Percentiles rank a stretch among this genome's conserved stretches.
Evolutionary conservation across 2,888 invertebrate species (phyloP).

Genomic region (Colletes collaris): DNA sequence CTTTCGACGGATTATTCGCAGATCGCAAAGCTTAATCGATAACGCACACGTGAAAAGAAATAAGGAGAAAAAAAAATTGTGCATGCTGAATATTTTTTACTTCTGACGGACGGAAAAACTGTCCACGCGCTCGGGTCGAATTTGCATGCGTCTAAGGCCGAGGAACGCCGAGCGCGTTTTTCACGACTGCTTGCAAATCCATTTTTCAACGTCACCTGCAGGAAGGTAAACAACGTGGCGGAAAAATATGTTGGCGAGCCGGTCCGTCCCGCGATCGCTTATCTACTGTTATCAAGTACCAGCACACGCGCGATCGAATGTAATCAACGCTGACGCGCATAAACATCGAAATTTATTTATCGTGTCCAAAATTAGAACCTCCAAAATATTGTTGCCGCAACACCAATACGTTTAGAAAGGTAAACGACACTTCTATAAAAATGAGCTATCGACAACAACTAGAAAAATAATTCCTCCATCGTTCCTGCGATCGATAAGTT

Average conservation of each 20-base stretch:
- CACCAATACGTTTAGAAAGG: no score
- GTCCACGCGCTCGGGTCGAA: not conserved
- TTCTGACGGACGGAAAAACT: conserved; percentile 2
- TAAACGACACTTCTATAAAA: no score
- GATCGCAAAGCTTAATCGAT: no score
- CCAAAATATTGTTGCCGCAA: not conserved
- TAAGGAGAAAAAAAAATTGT: no score
- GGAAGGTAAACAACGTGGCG: conserved; percentile 24
- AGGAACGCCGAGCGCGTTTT: conserved; percentile 31
- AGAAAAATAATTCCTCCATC: no score
- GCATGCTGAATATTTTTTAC: not conserved
- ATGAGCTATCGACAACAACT: no score
- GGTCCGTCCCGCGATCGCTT: conserved; percentile 41
- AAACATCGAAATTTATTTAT: not conserved
- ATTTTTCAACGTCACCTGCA: conserved; percentile 45
- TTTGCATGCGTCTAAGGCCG: conserved; percentile 38
- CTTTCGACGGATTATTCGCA: no score
- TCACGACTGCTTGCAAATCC: conserved; percentile 24
- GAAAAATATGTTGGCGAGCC: conserved; percentile 7
- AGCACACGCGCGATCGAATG: conserved; percentile 41
- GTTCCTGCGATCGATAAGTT: no score
- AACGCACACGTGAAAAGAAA: no score
- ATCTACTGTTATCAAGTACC: conserved; percentile 53
- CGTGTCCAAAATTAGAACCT: no score
- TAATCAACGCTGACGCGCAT: conserved; percentile 42